Evolutionary conservation across 1,140 invertebrate species (phyloP).

Genomic region (Hylaeus volcanicus): DNA sequence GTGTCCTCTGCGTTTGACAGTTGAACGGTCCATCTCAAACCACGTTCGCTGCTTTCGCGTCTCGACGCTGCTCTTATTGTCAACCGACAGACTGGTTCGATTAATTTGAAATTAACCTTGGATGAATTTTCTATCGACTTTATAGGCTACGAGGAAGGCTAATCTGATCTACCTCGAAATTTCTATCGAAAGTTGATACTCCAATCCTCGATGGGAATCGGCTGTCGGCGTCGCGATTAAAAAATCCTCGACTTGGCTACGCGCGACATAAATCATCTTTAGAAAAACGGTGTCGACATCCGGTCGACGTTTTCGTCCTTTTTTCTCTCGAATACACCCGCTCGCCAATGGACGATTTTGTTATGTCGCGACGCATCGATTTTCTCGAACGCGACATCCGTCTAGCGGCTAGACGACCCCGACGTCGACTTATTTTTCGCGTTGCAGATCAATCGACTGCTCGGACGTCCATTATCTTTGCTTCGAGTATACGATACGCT

Average conservation of each 20-base stretch:
- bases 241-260: neutral
- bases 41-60: neutral
- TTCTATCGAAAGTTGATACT: too few species aligned
- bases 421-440: slow-evolving; percentile 23
- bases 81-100: too few species aligned
- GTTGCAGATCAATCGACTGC: slow-evolving; percentile 27
- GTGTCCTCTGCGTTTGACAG: slow-evolving; percentile 66
- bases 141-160: too few species aligned
- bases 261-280: slow-evolving; percentile 6
- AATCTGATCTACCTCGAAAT: too few species aligned
- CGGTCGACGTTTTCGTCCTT: neutral
- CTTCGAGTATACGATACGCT: neutral
- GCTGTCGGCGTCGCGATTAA: neutral
- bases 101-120: too few species aligned
- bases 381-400: slow-evolving; percentile 17
- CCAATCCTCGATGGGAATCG: too few species aligned
- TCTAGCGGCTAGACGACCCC: neutral
- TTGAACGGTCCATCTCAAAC: slow-evolving; percentile 51
- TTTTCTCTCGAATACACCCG: too few species aligned
- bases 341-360: slow-evolving; percentile 21
- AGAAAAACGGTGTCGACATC: slow-evolving; percentile 10
- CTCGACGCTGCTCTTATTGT: neutral
- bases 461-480: neutral
- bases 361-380: slow-evolving; percentile 52
- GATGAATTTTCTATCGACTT: too few species aligned